Conservation (phyloP, 2,797 vertebrate species). For the Allobates femoralis region DNA sequence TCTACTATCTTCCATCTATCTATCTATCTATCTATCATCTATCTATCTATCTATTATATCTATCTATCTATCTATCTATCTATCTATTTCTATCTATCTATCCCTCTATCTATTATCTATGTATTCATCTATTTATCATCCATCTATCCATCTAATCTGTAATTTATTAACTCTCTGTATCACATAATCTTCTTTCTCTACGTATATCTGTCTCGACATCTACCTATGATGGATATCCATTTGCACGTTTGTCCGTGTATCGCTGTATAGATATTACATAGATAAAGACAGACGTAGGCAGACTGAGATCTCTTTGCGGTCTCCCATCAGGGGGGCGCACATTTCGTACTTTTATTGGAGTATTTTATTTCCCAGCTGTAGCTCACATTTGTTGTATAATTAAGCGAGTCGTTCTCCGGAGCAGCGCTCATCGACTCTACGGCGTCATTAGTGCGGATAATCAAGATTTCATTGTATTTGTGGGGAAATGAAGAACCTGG, state of each 20-base stretch:
- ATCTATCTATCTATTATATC: background rate
- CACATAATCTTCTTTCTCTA: background rate
- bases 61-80: background rate
- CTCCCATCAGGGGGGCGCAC: background rate
- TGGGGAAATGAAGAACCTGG: background rate
- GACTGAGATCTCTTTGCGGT: background rate
- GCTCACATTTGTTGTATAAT: slow-evolving; percentile 17
- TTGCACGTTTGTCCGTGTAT: background rate
- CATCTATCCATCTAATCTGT: background rate
- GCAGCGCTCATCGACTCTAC: slow-evolving; percentile 18
- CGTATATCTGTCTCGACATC: background rate
- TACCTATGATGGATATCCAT: background rate
- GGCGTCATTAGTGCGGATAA: slow-evolving; percentile 31
- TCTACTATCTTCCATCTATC: background rate
- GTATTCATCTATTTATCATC: background rate
- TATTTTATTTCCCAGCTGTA: slow-evolving; percentile 20
- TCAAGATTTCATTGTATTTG: slow-evolving; percentile 21
- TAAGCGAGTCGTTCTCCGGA: slow-evolving; percentile 14
- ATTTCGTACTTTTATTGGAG: background rate
- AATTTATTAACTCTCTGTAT: background rate
- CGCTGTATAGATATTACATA: background rate
- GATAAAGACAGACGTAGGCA: background rate
- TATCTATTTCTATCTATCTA: background rate
- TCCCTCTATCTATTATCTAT: background rate
- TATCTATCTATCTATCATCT: background rate